Conservation (phyloP, 2,888 invertebrate genomes). For the Caradrina clavipalpis region DNA sequence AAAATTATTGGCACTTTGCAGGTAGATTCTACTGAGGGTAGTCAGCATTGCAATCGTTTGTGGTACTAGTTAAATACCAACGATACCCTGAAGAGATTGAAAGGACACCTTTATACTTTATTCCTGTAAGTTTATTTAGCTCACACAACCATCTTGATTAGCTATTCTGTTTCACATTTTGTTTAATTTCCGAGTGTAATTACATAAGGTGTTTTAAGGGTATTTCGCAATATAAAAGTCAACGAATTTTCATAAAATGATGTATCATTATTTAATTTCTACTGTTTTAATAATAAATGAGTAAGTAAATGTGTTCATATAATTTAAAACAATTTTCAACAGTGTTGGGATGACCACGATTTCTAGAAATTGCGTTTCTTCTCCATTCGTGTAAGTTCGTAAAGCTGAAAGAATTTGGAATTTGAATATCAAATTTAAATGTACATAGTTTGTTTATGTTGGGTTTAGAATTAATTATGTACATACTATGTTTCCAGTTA, state of each 20-base stretch:
- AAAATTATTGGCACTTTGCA: too few species aligned
- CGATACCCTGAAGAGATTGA: background rate
- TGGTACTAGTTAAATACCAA: too few species aligned
- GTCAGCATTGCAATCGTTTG: constrained; percentile 11
- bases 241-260: background rate
- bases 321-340: background rate
- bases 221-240: background rate
- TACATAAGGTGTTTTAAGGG: background rate
- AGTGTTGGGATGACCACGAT: constrained; percentile 35
- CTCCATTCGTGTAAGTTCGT: background rate
- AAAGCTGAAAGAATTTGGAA: background rate
- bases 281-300: constrained; percentile 14
- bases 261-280: constrained; percentile 2
- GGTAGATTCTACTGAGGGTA: background rate
- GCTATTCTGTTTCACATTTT: background rate
- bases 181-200: constrained; percentile 17
- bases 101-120: background rate
- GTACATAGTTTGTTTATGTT: too few species aligned
- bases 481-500: constrained; percentile 36
- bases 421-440: too few species aligned
- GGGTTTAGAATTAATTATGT: background rate
- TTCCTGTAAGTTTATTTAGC: background rate
- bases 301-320: constrained; percentile 15
- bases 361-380: background rate
- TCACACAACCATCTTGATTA: constrained; percentile 45